phyloP scores from a whole-genome alignment of 2,797 vertebrate genomes.

The Enteromius mattozi region DNA sequence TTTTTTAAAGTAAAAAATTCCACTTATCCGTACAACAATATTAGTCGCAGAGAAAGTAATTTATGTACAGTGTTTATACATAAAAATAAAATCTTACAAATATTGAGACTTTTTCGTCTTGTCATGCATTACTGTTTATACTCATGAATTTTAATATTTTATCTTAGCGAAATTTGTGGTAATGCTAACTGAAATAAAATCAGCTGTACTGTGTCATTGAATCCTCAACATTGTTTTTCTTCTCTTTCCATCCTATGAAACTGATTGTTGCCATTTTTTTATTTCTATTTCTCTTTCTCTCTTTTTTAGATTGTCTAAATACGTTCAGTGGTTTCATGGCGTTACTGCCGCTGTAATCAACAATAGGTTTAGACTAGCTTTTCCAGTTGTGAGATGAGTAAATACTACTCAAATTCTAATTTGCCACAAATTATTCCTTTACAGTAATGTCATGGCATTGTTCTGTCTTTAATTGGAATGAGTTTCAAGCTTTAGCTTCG shows the following conservation, averaged over 20 bases:
- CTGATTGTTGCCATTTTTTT: conserved; percentile 36
- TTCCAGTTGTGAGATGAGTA: conserved; percentile 8
- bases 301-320: conserved; percentile 43
- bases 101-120: conserved; percentile 64
- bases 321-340: conserved; percentile 45
- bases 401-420: background rate
- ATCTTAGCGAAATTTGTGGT: conserved; percentile 65
- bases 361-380: conserved; percentile 15
- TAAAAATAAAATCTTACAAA: conserved; percentile 96
- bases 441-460: conserved; percentile 21
- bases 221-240: conserved; percentile 49
- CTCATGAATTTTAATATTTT: conserved; percentile 67
- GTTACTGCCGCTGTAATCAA: conserved; percentile 42
- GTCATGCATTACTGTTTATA: conserved; percentile 69
- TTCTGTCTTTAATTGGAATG: conserved; percentile 33
- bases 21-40: conserved; percentile 99
- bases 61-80: conserved; percentile 99
- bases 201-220: conserved; percentile 64
- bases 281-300: conserved; percentile 19
- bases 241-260: conserved; percentile 46
- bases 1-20: conserved; percentile 85
- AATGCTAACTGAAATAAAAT: conserved; percentile 66
- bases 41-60: conserved; percentile 99
- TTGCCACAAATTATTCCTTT: background rate
- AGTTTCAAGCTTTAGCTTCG: conserved; percentile 32